phyloP scores from a whole-genome alignment of 2,797 vertebrate genomes.

The Phoxinus dragarum region DNA sequence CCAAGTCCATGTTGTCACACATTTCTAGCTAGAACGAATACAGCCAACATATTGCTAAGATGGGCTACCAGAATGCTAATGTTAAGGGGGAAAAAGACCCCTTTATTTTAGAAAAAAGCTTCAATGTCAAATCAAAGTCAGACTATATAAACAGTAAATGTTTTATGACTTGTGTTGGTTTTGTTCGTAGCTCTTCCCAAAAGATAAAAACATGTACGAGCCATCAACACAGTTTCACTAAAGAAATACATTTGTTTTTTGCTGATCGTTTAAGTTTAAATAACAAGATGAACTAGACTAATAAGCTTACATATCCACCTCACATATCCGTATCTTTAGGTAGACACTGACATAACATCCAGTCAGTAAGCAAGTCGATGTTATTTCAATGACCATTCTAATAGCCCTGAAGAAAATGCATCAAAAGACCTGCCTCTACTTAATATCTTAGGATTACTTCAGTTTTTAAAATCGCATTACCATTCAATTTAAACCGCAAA shows the following conservation, averaged over 20 bases:
- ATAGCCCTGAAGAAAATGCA: neutral
- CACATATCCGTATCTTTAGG: neutral
- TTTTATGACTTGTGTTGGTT: neutral
- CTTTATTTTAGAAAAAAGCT: conserved; percentile 5
- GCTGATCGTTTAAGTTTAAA: neutral
- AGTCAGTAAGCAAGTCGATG: neutral
- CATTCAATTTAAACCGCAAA: neutral
- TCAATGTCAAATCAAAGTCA: neutral
- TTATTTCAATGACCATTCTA: neutral
- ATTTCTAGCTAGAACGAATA: conserved; percentile 34
- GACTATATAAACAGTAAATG: neutral
- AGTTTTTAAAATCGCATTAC: too few species aligned
- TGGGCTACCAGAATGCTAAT: neutral
- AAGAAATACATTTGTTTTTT: neutral
- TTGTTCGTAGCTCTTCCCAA: neutral
- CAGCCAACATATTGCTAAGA: neutral
- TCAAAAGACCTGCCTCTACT: neutral
- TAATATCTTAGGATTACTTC: neutral
- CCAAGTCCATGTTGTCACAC: conserved; percentile 11
- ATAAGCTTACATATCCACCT: neutral
- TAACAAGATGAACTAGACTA: neutral
- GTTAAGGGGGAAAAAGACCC: neutral
- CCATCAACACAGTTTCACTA: neutral
- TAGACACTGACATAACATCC: neutral
- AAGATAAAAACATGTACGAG: neutral